These are phyloP conservation scores for Hirundo rustica DNA, from an alignment of 2,797 vertebrate genomes.

Conservation along the genomic window DNA sequence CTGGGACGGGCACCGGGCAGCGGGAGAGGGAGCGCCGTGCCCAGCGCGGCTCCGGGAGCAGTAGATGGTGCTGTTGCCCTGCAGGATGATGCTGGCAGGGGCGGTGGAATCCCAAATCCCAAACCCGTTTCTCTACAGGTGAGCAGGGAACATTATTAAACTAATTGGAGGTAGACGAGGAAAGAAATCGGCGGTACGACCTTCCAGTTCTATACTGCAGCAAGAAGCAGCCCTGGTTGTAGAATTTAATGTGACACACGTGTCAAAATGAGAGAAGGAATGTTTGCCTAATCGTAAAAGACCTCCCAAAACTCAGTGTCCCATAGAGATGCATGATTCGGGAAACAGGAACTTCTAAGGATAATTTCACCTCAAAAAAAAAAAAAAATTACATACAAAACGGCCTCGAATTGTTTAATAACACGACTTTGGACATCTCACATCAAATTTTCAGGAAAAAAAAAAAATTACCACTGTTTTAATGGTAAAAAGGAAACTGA, in stretches of 20 bases:
- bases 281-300: neutral
- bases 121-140: neutral
- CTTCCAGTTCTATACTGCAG: neutral
- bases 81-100: neutral
- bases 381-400: neutral
- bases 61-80: slow-evolving; percentile 47
- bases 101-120: neutral
- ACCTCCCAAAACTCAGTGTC: neutral
- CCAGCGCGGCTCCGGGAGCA: neutral
- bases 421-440: neutral
- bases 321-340: neutral
- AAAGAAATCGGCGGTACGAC: neutral
- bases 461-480: neutral
- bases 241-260: neutral
- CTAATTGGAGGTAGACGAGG: neutral
- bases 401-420: neutral
- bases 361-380: neutral
- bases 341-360: neutral
- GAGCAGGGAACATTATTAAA: neutral
- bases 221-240: neutral
- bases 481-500: neutral
- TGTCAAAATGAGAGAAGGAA: neutral
- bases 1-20: no score
- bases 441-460: neutral
- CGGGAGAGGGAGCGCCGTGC: accelerated